A percentile compares a stretch with the other conserved stretches of the same genome.
phyloP scores from a whole-genome alignment of 2,888 invertebrate genomes.

The Morpho achilles region DNA sequence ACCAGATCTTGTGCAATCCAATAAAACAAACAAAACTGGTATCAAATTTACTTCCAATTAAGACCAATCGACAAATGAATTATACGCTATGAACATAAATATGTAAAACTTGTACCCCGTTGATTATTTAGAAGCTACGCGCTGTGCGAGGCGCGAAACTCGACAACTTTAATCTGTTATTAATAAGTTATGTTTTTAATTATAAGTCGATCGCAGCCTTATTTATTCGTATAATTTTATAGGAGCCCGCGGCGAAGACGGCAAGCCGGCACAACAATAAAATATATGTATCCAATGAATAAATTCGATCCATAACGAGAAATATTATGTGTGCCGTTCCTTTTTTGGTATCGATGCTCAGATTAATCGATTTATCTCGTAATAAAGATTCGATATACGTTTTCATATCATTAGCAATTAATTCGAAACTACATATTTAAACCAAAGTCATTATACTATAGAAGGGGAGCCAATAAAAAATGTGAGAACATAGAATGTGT shows the following conservation, averaged over 20 bases:
- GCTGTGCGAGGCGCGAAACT: constrained; percentile 57
- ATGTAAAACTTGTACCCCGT: constrained; percentile 10
- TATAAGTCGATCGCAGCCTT: constrained; percentile 65
- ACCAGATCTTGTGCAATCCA: background rate
- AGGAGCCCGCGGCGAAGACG: constrained; percentile 65
- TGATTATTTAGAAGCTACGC: constrained; percentile 11
- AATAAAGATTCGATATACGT: constrained; percentile 1
- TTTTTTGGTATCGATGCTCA: constrained; percentile 44
- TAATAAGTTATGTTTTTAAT: constrained; percentile 79
- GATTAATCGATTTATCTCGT: constrained; percentile 27
- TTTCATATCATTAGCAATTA: background rate
- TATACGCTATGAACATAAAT: constrained; percentile 16
- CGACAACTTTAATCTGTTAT: constrained; percentile 72
- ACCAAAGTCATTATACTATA: too few relatives aligned
- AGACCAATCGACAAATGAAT: constrained; percentile 20
- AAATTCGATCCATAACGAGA: constrained; percentile 75
- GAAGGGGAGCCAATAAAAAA: too few relatives aligned
- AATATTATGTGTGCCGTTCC: constrained; percentile 63
- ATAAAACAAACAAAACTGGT: constrained; percentile 1
- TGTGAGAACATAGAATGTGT: too few relatives aligned
- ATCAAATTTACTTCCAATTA: constrained; percentile 11
- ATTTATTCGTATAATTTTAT: constrained; percentile 78
- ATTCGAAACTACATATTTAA: background rate
- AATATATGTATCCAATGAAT: constrained; percentile 67
- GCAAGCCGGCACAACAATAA: constrained; percentile 59